Percentiles rank a stretch among this genome's conserved stretches.
phyloP scores from a whole-genome alignment of 2,797 vertebrate genomes.

The Merluccius polli region DNA sequence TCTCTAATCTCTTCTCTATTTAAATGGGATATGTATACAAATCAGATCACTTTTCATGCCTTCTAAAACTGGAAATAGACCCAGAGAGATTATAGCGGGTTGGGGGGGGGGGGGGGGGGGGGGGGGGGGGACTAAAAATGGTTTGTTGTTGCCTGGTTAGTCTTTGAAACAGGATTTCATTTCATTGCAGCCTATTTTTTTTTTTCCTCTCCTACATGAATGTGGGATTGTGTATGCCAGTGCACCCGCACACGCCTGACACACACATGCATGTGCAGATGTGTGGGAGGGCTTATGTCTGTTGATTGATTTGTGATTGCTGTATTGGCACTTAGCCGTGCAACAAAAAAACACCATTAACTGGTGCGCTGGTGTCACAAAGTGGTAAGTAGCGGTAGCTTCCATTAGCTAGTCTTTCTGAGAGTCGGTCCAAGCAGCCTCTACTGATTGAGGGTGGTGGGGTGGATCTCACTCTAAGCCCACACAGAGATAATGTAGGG shows the following conservation, averaged over 20 bases:
- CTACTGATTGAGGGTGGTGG: constrained; percentile 35
- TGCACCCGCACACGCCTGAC: background rate
- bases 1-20: constrained; percentile 71
- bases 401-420: constrained; percentile 52
- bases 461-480: constrained; percentile 61
- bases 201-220: background rate
- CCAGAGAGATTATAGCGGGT: constrained; percentile 41
- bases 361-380: constrained; percentile 34
- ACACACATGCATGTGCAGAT: background rate
- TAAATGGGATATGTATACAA: constrained; percentile 70
- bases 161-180: constrained; percentile 34
- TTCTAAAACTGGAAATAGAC: constrained; percentile 60
- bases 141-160: constrained; percentile 44
- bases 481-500: constrained; percentile 71
- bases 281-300: constrained; percentile 15
- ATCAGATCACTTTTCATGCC: constrained; percentile 68
- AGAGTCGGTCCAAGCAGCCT: constrained; percentile 43
- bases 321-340: constrained; percentile 24
- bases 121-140: constrained; percentile 36
- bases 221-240: constrained; percentile 15
- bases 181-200: background rate
- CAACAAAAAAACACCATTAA: constrained; percentile 35
- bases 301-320: constrained; percentile 18
- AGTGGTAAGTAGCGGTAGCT: constrained; percentile 40
- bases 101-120: background rate